Base-by-base conservation (phyloP, 2,888 invertebrate genomes). In the Eilema depressum region DNA sequence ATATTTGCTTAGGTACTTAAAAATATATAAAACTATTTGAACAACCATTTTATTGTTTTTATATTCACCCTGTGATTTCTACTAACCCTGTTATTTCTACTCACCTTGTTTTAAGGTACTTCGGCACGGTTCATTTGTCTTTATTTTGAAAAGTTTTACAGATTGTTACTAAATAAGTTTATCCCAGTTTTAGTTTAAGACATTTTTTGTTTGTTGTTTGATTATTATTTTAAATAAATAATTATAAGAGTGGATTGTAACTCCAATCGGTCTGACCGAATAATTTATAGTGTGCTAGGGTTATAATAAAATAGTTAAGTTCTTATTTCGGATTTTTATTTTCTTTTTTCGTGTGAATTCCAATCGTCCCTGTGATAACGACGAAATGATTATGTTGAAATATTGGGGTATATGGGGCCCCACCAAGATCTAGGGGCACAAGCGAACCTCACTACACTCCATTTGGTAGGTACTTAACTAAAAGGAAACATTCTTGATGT, bases 281-380 rank as follows among this genome's bases (percentile, higher is more conserved):
- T 41, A 25, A 68, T 80, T 74, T 75, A 71, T 73, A 67, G 67
- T 74, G 73, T 64, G 62, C 71, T 75, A 73, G 71, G 73, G 69
- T 59, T 75, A 68, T 78, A 83, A 80, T 75, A 71, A 79, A 81
- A 71, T 78, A 75, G 73, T 64, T 23, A 57, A 68, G 23, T 63
- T 59, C 28, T 23, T 56, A 57, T 14, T 28, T 63, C 0, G 33
- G 20, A 14, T 5, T 59, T 59, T 59, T 11, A 57, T 23, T 57
- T 56, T n/a, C 17, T 56, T 23, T 25, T 20, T 14, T 59, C 12
- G 1, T 57, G 3, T 14, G 26, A n/a, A n/a, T n/a, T 10, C n/a
- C 53, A n/a, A n/a, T n/a, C n/a, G n/a, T 47, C 7, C 20, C 17
- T 53, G n/a, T 20, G 47, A 47, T 47, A 4, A 41, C 17, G 4